Base-by-base conservation (phyloP, 2,113 vertebrate species). In the Abramis brama region DNA sequence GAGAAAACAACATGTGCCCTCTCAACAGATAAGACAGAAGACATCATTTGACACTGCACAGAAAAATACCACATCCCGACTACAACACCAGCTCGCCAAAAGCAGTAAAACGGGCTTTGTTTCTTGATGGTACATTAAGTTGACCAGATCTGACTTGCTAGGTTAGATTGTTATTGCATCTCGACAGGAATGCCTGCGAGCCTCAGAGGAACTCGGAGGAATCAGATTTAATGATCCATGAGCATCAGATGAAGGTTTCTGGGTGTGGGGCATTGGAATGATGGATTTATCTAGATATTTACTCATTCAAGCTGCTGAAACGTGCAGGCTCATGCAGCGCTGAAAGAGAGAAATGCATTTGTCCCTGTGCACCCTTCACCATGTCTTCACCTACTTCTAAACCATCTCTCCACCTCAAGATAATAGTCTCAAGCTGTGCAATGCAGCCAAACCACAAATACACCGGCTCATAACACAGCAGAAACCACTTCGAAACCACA, bases 401-500 rank as follows among this genome's bases (percentile, higher is more conserved):
- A 52, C 39, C 43, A 30, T 47, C 79, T 68, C 43, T 45, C n/a
- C 57, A 82, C n/a, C 36, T 33, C 23, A 11, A 76, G 73, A 74
- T 39, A 45, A 9, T n/a, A 62, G 23, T 17, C 23, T 64, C 13
- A 10, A 50, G 5, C 60, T 12, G n/a, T 30, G 17, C 78, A 57
- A 62, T 64, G 4, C 45, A 23, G 25, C 17, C 62, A 36, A 70
- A 82, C 79, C 43, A 52, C 39, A 82, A 82, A 47, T 25, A 62
- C 4, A 62, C 36, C 21, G 0, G 3, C 36, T 12, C 21, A 52
- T 27, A 70, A 70, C 4, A 70, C 79, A 0, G 1, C 17, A 33
- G 25, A 11, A 45, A 64, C 25, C 79, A 47, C 59, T 77, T 85
- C n/a, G n/a, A n/a, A n/a, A n/a, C n/a, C n/a, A 93, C 94, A 90